Conservation (phyloP, 2,797 vertebrate species). For the Coranthus polyacanthus region DNA sequence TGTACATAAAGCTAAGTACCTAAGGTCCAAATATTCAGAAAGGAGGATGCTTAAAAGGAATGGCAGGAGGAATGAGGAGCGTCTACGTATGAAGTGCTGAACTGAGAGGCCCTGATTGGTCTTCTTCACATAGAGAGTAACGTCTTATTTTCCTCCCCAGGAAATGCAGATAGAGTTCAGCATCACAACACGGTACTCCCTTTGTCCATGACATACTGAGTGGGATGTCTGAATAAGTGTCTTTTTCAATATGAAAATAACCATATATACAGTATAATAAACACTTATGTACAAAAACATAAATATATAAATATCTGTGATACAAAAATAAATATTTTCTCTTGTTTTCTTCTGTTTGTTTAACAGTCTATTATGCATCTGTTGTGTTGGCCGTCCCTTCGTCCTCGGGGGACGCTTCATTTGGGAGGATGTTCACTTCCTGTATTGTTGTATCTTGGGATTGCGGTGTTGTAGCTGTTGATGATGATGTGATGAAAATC, state of each 20-base stretch:
- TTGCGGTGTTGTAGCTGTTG: conserved; percentile 68
- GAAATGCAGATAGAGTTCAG: conserved; percentile 56
- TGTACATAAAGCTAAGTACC: conserved; percentile 62
- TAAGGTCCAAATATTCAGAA: conserved; percentile 41
- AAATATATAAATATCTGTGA: conserved; percentile 99
- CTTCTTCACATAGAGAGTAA: conserved; percentile 52
- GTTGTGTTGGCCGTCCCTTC: conserved; percentile 61
- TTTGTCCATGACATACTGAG: conserved; percentile 60
- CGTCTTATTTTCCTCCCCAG: conserved; percentile 44
- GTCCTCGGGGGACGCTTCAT: conserved; percentile 61
- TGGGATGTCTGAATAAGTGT: conserved; percentile 63
- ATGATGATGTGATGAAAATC: conserved; percentile 83
- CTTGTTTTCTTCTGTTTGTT: conserved; percentile 63
- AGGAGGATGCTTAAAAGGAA: conserved; percentile 51
- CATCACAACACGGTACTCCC: conserved; percentile 47
- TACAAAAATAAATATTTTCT: conserved; percentile 99
- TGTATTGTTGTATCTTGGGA: conserved; percentile 71
- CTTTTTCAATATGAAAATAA: conserved; percentile 84
- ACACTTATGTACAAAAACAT: conserved; percentile 97
- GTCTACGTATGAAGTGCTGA: conserved; percentile 67
- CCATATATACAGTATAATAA: conserved; percentile 87
- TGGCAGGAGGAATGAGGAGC: conserved; percentile 37
- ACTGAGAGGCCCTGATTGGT: conserved; percentile 38
- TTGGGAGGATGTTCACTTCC: conserved; percentile 78
- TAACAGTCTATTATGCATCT: conserved; percentile 78